Conservation (phyloP, 2,113 vertebrate genomes). For the western clawed frog (Xenopus tropicalis) region UCB_Xtro_10.0 CM004446.2:53372001-53372500, state of each 20-base stretch:
- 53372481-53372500: too few species aligned
- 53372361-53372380: neutral
- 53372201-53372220: slow-evolving; percentile 3
- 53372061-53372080: slow-evolving; percentile 69
- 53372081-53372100: slow-evolving; percentile 10
- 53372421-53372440: too few species aligned
- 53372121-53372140: slow-evolving; percentile 6
- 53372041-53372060: slow-evolving; percentile 81
- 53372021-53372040: slow-evolving; percentile 73
- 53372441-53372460: too few species aligned
- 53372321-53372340: too few species aligned
- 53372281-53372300: neutral
- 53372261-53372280: neutral
- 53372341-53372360: neutral
- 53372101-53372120: slow-evolving; percentile 29
- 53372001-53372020: slow-evolving; percentile 77
- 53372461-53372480: too few species aligned
- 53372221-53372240: slow-evolving; percentile 2
- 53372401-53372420: too few species aligned
- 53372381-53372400: too few species aligned
- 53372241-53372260: neutral
- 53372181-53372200: neutral
- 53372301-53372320: too few species aligned
- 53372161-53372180: slow-evolving; percentile 4
- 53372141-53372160: slow-evolving; percentile 10